Percentiles rank a stretch among this genome's conserved stretches.
Evolutionary conservation across 2,113 vertebrate species (phyloP).

Genomic region (Psephotus haematonotus): DNA sequence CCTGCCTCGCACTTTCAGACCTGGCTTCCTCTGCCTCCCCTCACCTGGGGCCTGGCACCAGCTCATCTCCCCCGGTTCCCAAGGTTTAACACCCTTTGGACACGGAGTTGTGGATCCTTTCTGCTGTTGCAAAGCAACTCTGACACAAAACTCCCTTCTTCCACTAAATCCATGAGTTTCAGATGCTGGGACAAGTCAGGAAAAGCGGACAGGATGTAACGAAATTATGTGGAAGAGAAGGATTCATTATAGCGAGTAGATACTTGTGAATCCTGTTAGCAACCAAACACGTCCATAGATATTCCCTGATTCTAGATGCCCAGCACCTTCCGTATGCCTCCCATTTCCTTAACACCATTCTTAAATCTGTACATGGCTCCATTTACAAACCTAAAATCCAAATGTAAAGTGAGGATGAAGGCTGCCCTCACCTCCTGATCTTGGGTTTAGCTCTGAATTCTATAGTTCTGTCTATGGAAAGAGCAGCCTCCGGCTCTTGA

Average conservation of each 20-base stretch:
- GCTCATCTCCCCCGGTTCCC: neutral
- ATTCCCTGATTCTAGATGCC: neutral
- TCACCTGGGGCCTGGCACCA: neutral
- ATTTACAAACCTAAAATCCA: constrained; percentile 12
- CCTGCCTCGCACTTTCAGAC: neutral
- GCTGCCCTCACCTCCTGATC: neutral
- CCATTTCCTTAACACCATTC: neutral
- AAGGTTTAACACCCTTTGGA: neutral
- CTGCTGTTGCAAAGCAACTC: neutral
- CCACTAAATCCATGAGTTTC: neutral
- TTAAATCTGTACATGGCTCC: neutral
- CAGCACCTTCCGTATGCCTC: neutral
- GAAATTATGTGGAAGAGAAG: constrained; percentile 32
- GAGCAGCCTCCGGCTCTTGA: neutral
- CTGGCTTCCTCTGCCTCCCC: neutral
- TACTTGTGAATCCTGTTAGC: neutral
- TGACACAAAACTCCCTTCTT: neutral
- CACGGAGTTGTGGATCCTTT: neutral
- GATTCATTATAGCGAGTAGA: neutral
- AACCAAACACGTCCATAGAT: neutral
- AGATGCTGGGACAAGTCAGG: neutral
- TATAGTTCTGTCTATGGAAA: neutral
- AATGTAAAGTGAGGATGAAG: neutral
- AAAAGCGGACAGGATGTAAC: constrained; percentile 1
- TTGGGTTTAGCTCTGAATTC: neutral